Conservation (phyloP, 2,113 vertebrate species). For the Tichodroma muraria region DNA sequence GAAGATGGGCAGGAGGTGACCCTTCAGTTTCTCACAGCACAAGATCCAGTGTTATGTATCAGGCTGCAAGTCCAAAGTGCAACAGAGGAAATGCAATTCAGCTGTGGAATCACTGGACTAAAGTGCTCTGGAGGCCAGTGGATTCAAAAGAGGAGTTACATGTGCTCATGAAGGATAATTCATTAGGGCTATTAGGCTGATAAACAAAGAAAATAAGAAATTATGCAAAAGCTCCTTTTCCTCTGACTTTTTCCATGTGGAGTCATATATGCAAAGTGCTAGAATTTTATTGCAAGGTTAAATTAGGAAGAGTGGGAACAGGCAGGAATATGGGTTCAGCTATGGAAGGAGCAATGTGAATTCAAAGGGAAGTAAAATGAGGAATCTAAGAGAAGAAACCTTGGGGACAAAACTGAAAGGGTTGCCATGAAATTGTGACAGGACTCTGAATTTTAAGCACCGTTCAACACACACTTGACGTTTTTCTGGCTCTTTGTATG, state of each 20-base stretch:
- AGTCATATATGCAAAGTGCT: not conserved
- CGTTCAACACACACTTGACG: not conserved
- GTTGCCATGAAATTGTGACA: not conserved
- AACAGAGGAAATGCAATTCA: not conserved
- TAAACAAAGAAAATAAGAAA: not conserved
- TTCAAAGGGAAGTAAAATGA: not conserved
- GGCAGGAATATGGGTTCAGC: not conserved
- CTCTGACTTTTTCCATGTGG: not conserved
- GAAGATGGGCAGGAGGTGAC: not conserved
- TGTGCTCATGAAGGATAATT: not conserved
- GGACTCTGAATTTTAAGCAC: not conserved
- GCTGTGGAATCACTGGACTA: not conserved
- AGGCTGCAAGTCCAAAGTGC: not conserved
- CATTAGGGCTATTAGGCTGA: not conserved
- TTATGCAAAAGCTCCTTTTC: not conserved
- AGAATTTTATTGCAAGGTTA: not conserved
- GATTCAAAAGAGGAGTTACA: not conserved
- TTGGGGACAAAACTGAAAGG: not conserved
- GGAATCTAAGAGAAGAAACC: not conserved
- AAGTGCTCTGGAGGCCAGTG: not conserved
- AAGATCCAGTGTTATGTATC: not conserved
- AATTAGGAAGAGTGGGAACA: not conserved
- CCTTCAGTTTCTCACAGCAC: not conserved
- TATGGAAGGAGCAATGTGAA: not conserved
- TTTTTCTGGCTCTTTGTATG: not conserved